Conservation (phyloP, 2,888 invertebrate genomes). For the Ceriagrion tenellum region DNA sequence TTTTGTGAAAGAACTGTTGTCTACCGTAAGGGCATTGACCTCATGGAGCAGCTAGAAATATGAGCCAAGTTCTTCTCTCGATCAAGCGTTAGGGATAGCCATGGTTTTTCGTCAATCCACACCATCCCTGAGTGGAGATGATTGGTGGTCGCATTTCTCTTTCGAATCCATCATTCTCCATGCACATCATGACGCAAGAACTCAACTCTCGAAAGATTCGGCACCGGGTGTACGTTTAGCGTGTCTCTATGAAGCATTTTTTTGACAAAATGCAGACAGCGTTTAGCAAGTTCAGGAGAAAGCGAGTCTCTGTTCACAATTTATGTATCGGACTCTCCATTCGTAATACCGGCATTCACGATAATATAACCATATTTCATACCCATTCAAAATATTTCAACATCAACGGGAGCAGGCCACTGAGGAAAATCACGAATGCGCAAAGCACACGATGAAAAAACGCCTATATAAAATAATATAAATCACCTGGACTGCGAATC, state of each 20-base stretch:
- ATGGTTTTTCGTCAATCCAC: not conserved
- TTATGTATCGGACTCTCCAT: no score
- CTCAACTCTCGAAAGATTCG: not conserved
- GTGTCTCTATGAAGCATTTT: not conserved
- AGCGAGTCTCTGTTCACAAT: not conserved
- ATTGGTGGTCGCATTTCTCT: no score
- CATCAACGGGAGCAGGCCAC: no score
- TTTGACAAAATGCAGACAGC: not conserved
- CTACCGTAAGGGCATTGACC: not conserved
- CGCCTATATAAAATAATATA: no score
- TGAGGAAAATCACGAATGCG: no score
- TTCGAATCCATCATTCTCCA: not conserved
- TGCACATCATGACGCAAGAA: not conserved
- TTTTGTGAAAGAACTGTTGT: not conserved
- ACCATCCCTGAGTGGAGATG: not conserved
- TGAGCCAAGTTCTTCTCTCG: not conserved
- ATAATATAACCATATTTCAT: no score
- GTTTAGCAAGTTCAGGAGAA: not conserved
- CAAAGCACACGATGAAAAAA: no score
- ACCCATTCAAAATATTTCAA: no score
- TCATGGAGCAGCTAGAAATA: not conserved
- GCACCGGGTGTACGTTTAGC: not conserved
- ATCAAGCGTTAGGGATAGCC: not conserved
- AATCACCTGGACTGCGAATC: no score
- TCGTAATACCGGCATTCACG: no score